Base-by-base conservation (phyloP, 2,113 vertebrate species). In the Oceanodroma tethys region DNA sequence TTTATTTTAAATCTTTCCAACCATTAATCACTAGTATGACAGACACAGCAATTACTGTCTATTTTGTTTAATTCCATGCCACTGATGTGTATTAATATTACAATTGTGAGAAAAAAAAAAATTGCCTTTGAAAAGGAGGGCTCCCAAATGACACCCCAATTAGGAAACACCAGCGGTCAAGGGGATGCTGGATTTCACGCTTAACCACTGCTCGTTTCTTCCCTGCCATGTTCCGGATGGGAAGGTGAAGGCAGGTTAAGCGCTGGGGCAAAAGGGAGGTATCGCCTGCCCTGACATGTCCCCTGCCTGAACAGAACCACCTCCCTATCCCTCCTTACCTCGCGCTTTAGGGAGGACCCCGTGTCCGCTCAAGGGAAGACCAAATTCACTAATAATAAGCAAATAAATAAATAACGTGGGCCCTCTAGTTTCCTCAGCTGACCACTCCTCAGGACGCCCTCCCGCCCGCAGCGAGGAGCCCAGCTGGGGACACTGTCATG, bases 11-110 rank as follows among this genome's bases (percentile, higher is more conserved):
- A 70, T 95, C 86, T 90, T 95, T 87, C 70, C 75, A 88, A 79
- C 34, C 80, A 66, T 55, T 84, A 95, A 75, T 91, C 86, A 91
- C 97, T 93, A 94, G 42, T 47, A 88, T 63, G 92, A 95, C 86
- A 94, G 78, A 93, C 76, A 92, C 43, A 82, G 79, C 59, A 96
- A 95, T 96, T 93, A 91, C 81, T 93, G 87, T 78, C 90, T 93
- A 76, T 96, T 95, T 96, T 89, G 90, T 56, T 95, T 90, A 65
- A 96, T 90, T 92, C 67, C 59, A 34, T 91, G 71, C 43, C 63
- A 40, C 52, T 85, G 89, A 95, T 66, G 65, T 81, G 86, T 68
- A 89, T 89, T 87, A 95, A 87, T 94, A 95, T 81, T 68, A 95
- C 52, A 85, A 88, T 11, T 82, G 63, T 32, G 67, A 83, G 9